A percentile compares a stretch with the other conserved stretches of the same genome.
Conservation (phyloP, 2,113 vertebrate species). For the Dermatemys mawii region DNA sequence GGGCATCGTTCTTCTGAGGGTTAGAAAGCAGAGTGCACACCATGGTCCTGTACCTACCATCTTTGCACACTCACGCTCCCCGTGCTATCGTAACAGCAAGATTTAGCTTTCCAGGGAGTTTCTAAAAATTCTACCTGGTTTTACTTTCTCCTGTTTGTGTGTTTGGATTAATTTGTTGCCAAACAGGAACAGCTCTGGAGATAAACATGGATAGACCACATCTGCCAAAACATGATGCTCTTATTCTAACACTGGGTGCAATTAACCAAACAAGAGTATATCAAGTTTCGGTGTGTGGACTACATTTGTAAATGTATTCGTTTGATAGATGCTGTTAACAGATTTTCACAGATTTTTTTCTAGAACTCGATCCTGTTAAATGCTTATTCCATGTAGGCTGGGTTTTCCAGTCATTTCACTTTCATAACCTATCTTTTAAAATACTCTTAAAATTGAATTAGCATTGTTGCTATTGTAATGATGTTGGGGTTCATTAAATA, state of each 20-base stretch:
- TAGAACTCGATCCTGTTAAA: background rate
- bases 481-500: no score
- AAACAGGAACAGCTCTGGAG: background rate
- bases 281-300: background rate
- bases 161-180: background rate
- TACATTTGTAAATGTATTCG: background rate
- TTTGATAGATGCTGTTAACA: accelerated
- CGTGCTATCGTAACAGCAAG: background rate
- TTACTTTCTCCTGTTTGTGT: background rate
- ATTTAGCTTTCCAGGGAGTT: background rate
- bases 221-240: background rate
- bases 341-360: background rate
- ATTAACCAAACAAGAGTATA: background rate
- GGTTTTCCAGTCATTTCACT: background rate
- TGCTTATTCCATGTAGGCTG: background rate
- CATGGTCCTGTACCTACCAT: background rate
- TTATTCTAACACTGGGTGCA: background rate
- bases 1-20: background rate
- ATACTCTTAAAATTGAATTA: background rate
- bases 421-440: background rate
- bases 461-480: background rate
- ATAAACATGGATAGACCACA: background rate
- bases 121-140: background rate
- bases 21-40: background rate
- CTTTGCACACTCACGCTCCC: background rate